Evolutionary conservation across 2,113 vertebrate species (phyloP).

Genomic region (Hydrolagus affinis): DNA sequence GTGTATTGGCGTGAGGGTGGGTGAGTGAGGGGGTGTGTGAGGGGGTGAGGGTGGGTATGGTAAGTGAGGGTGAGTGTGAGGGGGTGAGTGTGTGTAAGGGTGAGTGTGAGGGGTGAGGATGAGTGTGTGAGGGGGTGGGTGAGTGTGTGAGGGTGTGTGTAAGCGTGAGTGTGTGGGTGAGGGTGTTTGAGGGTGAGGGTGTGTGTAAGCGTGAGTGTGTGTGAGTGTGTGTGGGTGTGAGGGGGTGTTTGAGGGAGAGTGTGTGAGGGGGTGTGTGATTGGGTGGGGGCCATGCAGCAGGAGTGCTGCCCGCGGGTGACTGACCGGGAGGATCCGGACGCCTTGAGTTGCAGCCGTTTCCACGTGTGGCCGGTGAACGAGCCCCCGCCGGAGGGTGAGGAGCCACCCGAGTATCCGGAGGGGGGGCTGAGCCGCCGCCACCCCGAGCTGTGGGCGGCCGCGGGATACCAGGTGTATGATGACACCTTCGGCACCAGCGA

Average conservation of each 20-base stretch:
- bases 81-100: neutral
- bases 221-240: too few species aligned
- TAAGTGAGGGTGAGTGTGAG: neutral
- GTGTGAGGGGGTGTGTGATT: too few species aligned
- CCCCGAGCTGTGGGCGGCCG: neutral
- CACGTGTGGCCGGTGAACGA: neutral
- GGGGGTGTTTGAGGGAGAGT: too few species aligned
- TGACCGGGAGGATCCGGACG: neutral
- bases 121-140: neutral
- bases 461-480: conserved; percentile 36
- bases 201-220: too few species aligned
- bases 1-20: too few species aligned
- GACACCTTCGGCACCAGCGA: conserved; percentile 63
- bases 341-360: neutral
- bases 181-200: too few species aligned
- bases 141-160: neutral
- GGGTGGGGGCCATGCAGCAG: neutral
- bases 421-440: neutral
- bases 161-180: too few species aligned
- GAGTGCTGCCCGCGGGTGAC: neutral
- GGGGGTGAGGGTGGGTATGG: neutral
- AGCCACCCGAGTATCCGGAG: conserved; percentile 16
- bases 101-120: too few species aligned
- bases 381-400: neutral
- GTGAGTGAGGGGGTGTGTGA: too few species aligned